Conservation (phyloP, 1,140 invertebrate species). For the Nymphalis io region DNA sequence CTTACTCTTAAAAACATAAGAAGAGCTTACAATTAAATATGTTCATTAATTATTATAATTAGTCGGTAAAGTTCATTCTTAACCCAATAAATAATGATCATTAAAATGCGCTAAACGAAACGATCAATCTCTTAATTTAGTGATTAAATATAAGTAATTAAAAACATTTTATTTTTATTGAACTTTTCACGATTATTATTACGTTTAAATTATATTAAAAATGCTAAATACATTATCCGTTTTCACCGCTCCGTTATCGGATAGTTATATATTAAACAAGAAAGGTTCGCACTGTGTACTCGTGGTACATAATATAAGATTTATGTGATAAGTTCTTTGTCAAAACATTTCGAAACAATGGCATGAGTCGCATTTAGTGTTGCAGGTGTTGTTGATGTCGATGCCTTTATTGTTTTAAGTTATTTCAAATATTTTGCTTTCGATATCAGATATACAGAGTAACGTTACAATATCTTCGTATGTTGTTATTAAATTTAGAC, state of each 20-base stretch:
- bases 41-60: no score
- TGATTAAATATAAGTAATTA: no score
- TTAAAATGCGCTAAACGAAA: no score
- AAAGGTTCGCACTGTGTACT: conserved; percentile 1
- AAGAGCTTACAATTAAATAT: no score
- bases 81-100: no score
- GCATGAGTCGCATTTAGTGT: conserved; percentile 22
- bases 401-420: conserved; percentile 27
- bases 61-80: no score
- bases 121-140: no score
- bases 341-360: conserved; percentile 37
- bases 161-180: no score
- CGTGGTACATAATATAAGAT: conserved; percentile 22
- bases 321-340: conserved; percentile 36
- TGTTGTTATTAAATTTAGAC: no score
- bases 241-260: neutral
- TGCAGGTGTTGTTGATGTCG: conserved; percentile 28
- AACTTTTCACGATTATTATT: no score
- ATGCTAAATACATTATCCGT: neutral
- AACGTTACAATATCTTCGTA: neutral
- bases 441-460: neutral
- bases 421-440: conserved; percentile 24
- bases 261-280: conserved; percentile 7
- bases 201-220: no score
- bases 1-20: no score